Evolutionary conservation across 64 coral and sea anemone species (phyloP).

Genomic region (Cladopsammia gracilis): DNA sequence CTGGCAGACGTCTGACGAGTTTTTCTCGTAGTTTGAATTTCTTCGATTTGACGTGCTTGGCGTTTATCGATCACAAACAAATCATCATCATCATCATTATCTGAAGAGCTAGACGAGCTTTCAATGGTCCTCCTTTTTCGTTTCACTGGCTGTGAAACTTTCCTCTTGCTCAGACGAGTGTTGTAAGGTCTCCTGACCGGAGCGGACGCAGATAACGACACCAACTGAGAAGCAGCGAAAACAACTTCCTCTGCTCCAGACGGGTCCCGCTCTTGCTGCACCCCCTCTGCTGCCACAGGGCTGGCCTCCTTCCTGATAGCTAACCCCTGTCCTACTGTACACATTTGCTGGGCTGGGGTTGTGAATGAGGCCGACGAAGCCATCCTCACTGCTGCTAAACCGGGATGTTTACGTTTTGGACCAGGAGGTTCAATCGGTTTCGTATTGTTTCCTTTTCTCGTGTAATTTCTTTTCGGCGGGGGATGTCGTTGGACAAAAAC

Average conservation of each 20-base stretch:
- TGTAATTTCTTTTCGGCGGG: background rate
- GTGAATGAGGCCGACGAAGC: constrained; percentile 24
- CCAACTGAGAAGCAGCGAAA: constrained; percentile 35
- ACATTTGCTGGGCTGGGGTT: constrained; percentile 27
- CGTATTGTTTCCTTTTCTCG: background rate
- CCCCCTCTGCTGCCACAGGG: background rate
- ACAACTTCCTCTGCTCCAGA: background rate
- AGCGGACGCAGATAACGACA: background rate
- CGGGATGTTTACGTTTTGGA: constrained; percentile 18
- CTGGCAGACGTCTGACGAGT: background rate
- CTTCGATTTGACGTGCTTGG: background rate
- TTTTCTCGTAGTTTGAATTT: background rate
- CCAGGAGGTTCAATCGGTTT: background rate
- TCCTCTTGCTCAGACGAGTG: background rate
- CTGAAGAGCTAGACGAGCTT: constrained; percentile 7
- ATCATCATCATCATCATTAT: background rate
- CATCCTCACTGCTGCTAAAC: constrained; percentile 46
- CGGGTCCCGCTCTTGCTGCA: background rate
- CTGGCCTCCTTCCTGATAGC: constrained; percentile 14
- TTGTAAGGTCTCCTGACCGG: background rate
- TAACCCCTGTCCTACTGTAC: background rate
- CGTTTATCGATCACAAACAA: background rate
- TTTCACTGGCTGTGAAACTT: background rate
- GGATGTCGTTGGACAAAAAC: constrained; percentile 26
- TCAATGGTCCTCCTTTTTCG: background rate